These are phyloP conservation scores for Operophtera brumata DNA, from an alignment of 2,888 invertebrate species.

Conservation along the genomic window DNA sequence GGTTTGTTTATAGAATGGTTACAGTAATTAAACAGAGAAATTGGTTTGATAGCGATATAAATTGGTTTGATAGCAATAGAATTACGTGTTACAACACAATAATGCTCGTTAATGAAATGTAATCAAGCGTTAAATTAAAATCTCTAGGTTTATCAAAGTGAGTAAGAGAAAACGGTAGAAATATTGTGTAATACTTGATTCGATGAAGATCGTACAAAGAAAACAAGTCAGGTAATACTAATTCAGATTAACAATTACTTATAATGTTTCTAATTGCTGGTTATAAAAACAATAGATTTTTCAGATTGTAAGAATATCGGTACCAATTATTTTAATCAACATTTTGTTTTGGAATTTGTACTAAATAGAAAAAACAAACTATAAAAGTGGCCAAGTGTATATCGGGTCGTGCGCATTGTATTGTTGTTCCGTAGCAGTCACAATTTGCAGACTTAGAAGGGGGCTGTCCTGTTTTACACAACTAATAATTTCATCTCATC, in stretches of 20 bases:
- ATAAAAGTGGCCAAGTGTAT: too few relatives aligned
- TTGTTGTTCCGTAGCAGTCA: too few relatives aligned
- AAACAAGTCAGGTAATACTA: constrained; percentile 4
- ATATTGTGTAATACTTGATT: constrained; percentile 22
- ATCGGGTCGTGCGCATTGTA: too few relatives aligned
- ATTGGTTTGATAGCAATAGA: constrained; percentile 55
- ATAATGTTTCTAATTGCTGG: too few relatives aligned
- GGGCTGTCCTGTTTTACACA: too few relatives aligned
- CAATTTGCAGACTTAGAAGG: too few relatives aligned
- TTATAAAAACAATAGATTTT: too few relatives aligned
- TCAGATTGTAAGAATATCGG: too few relatives aligned
- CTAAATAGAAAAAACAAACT: too few relatives aligned
- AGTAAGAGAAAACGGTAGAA: constrained; percentile 17
- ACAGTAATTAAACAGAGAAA: constrained; percentile 65
- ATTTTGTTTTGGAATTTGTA: too few relatives aligned
- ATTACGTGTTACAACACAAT: constrained; percentile 59
- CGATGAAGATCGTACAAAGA: constrained; percentile 6
- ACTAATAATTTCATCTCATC: too few relatives aligned
- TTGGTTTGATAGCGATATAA: constrained; percentile 57
- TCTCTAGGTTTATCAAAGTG: constrained; percentile 47
- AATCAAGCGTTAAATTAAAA: constrained; percentile 67
- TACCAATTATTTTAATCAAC: too few relatives aligned
- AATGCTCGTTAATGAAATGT: constrained; percentile 61
- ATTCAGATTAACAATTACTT: neutral
- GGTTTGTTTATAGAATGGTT: constrained; percentile 52